Percentiles rank a stretch among this genome's conserved stretches.
These are phyloP conservation scores for Odontocerum albicorne DNA, from an alignment of 2,888 invertebrate genomes.

Conservation along the genomic window DNA sequence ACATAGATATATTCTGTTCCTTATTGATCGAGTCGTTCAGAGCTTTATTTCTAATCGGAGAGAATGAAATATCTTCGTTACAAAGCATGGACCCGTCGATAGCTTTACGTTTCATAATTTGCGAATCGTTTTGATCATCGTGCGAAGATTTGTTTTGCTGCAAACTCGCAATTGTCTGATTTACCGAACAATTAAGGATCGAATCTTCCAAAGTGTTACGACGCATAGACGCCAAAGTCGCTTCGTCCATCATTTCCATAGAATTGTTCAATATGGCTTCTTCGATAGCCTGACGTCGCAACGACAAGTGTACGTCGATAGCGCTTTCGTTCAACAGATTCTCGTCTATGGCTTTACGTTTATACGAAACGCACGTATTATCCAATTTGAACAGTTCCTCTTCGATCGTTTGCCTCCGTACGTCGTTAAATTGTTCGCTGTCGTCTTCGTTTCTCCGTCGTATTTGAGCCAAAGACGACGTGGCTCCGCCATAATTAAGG, in stretches of 20 bases:
- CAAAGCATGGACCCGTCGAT: conserved; percentile 27
- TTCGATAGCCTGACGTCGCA: conserved; percentile 23
- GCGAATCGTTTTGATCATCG: conserved; percentile 16
- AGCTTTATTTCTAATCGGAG: conserved; percentile 19
- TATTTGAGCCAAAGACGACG: conserved; percentile 11
- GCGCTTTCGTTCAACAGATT: conserved; percentile 15
- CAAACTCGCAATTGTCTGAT: conserved; percentile 15
- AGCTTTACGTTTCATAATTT: conserved; percentile 23
- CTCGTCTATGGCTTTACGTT: conserved; percentile 19
- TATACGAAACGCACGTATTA: conserved; percentile 13
- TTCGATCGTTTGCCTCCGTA: conserved; percentile 16
- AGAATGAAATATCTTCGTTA: conserved; percentile 15
- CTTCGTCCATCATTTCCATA: conserved; percentile 21
- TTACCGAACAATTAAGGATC: conserved; percentile 19
- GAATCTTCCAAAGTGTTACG: conserved; percentile 24
- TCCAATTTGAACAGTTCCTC: conserved; percentile 12
- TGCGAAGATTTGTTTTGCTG: conserved; percentile 11
- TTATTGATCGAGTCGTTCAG: conserved; percentile 19
- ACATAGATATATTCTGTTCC: conserved; percentile 20
- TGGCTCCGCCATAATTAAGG: conserved; percentile 8
- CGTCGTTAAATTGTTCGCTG: not conserved
- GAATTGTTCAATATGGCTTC: conserved; percentile 26
- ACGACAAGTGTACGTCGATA: conserved; percentile 7
- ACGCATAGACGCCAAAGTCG: conserved; percentile 11
- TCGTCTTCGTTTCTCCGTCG: conserved; percentile 10